Evolutionary conservation across 2,888 invertebrate genomes (phyloP).

Genomic region (Oscheius sp.): DNA sequence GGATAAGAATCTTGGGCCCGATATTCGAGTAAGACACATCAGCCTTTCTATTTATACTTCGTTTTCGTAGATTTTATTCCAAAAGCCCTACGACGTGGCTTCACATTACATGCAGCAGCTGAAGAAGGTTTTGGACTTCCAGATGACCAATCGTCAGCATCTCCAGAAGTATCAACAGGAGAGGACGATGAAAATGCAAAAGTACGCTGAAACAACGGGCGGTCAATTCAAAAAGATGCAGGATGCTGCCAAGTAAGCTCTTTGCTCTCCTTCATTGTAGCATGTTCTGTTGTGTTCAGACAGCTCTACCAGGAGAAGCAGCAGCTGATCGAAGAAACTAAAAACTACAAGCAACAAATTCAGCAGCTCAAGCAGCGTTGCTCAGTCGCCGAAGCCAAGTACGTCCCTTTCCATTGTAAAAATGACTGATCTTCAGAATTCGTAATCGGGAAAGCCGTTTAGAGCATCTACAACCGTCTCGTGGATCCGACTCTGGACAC

Average conservation of each 20-base stretch:
- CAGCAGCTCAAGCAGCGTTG: conserved; percentile 1
- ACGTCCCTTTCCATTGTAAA: not conserved
- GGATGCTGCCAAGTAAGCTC: conserved; percentile 7
- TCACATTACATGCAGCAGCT: conserved; percentile 26
- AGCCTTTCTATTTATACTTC: not conserved
- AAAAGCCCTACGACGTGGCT: conserved; percentile 20
- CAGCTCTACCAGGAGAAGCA: conserved; percentile 14
- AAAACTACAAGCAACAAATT: not conserved
- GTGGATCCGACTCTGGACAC: conserved; percentile 8
- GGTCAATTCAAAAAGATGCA: conserved; percentile 25
- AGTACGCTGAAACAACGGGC: not conserved
- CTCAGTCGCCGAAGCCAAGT: conserved; percentile 9
- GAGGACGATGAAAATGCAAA: conserved; percentile 13
- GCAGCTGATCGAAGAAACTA: not conserved
- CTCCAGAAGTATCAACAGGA: conserved; percentile 19
- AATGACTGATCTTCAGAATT: not conserved
- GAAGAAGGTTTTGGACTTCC: conserved; percentile 30
- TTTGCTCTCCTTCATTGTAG: not conserved
- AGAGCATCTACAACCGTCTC: not conserved
- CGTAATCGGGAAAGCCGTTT: conserved; percentile 6
- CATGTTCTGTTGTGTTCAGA: not conserved
- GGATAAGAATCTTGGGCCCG: conserved; percentile 11
- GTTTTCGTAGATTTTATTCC: conserved; percentile 23
- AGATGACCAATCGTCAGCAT: conserved; percentile 6
- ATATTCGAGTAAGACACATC: not conserved